Evolutionary conservation across 2,113 vertebrate species (phyloP).

Genomic region (Cyprinus carpio): DNA sequence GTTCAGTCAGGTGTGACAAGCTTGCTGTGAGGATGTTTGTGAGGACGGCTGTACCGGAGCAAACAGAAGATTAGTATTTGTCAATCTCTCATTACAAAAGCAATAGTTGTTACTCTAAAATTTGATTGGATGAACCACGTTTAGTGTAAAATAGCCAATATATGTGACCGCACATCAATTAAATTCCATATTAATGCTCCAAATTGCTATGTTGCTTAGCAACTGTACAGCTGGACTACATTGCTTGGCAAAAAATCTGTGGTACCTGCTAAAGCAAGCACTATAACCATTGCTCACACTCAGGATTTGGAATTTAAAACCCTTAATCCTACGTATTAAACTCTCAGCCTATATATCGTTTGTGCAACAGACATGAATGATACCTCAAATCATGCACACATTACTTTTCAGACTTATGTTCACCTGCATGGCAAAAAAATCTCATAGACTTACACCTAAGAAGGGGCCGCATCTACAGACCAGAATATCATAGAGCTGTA

Average conservation of each 20-base stretch:
- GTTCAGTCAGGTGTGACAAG: slow-evolving; percentile 51
- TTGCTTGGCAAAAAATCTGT: neutral
- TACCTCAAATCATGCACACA: neutral
- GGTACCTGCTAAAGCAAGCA: neutral
- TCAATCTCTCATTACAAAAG: neutral
- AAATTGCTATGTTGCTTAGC: slow-evolving; percentile 1
- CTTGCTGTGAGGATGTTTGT: slow-evolving; percentile 9
- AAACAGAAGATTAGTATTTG: slow-evolving; percentile 37
- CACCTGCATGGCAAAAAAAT: too few relatives aligned
- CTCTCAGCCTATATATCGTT: neutral
- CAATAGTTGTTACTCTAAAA: neutral
- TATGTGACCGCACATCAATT: neutral
- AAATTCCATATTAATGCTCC: neutral
- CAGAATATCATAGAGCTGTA: too few relatives aligned
- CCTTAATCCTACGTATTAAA: neutral
- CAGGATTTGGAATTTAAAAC: neutral
- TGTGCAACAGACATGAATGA: neutral
- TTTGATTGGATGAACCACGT: neutral
- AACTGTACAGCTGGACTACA: neutral
- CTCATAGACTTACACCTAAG: too few relatives aligned
- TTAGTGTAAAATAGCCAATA: neutral
- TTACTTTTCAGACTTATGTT: too few relatives aligned
- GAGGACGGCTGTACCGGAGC: slow-evolving; percentile 9
- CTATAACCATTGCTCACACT: neutral
- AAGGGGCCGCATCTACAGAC: too few relatives aligned